Base-by-base conservation (phyloP, 2,797 vertebrate species). In the Urophycis tenuis region DNA sequence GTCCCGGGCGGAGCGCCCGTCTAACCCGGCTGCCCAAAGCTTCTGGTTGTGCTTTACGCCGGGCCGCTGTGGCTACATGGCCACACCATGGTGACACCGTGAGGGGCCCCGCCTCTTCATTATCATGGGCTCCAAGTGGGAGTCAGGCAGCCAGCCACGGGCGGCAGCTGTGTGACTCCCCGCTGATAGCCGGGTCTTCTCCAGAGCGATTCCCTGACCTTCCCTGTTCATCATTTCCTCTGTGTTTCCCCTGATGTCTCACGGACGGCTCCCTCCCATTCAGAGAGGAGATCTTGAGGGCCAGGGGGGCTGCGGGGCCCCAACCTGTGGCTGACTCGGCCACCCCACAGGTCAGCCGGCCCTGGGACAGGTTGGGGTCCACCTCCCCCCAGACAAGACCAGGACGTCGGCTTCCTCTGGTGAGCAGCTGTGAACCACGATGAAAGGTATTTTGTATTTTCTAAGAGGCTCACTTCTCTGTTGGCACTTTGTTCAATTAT, bases 131-230 rank as follows among this genome's bases (percentile, higher is more conserved):
- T 12, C 69, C 19, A 45, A 53, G 85, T 85, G 88, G 82, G 69
- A 91, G 88, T 88, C 86, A 85, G 85, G 85, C 87, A 91, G 88
- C 87, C 87, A 85, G 85, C 81, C 81, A 80, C 74, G 5, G 84
- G 82, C 73, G 70, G 76, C 39, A 80, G 83, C 85, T 74, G 83
- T 45, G 14, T 82, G 14, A 12, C 86, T 80, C 79, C 83, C 80
- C 82, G 79, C 85, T 89, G 90, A 91, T 88, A 88, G 82, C 79
- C 76, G 80, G 79, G 88, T 89, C 85, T 89, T 91, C 86, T 88
- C 73, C 79, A 81, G 78, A 82, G 80, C 87, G 81, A 81, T 84
- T 88, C 87, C 25, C 81, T 78, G 82, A 72, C 78, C 71, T 87
- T 82, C 80, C 79, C 84, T 79, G 83, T 89, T 89, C 87, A 79